Conservation (phyloP, 2,888 invertebrate species). For the Strigamia crassipes region DNA sequence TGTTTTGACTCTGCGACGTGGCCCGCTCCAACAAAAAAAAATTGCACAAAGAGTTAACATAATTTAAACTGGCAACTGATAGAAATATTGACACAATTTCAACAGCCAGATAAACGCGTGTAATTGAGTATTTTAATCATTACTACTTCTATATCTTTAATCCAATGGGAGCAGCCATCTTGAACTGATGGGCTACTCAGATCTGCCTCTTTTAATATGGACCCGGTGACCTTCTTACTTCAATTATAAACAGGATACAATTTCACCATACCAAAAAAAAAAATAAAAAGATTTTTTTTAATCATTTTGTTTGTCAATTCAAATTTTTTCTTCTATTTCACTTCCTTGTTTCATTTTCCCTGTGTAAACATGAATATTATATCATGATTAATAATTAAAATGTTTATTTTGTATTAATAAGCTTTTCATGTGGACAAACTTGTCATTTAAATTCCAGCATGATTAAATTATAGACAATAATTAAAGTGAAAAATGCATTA, state of each 20-base stretch:
- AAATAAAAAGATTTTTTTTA: background rate
- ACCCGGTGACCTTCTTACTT: constrained; percentile 19
- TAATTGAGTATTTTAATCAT: background rate
- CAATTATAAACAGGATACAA: constrained; percentile 7
- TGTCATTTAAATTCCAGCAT: background rate
- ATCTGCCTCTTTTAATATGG: background rate
- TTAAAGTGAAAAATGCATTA: background rate
- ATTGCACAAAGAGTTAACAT: background rate
- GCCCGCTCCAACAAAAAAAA: background rate
- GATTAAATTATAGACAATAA: background rate
- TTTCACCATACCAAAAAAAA: background rate
- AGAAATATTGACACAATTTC: constrained; percentile 16
- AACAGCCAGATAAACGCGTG: background rate
- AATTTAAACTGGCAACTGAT: background rate
- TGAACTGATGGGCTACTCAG: constrained; percentile 38
- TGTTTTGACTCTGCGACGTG: background rate
- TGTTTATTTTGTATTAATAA: constrained; percentile 1
- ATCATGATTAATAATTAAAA: background rate
- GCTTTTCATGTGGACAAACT: background rate
- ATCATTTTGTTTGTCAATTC: background rate
- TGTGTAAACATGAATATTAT: background rate
- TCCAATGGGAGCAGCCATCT: constrained; percentile 23
- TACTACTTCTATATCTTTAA: background rate
- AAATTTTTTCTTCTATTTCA: background rate
- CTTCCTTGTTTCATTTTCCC: background rate